A percentile compares a stretch with the other conserved stretches of the same genome.
phyloP scores from a whole-genome alignment of 2,797 vertebrate genomes.

The Mareca penelope region DNA sequence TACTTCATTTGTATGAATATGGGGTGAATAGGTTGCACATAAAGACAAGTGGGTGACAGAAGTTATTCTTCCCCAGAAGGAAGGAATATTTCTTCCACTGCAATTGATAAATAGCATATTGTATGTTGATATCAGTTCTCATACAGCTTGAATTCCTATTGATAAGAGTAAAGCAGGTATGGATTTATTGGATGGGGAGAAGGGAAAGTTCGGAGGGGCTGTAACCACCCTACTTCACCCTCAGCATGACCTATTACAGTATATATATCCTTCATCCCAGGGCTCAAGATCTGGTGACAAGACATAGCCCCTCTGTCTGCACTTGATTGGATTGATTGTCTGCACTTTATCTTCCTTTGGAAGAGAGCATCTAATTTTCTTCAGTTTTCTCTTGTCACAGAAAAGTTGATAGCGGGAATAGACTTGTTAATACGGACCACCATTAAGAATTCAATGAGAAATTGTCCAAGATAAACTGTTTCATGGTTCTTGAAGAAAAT shows the following conservation, averaged over 20 bases:
- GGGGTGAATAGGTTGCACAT: not conserved
- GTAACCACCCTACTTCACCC: not conserved
- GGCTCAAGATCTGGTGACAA: not conserved
- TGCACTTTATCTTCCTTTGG: not conserved
- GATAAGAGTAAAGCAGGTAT: not conserved
- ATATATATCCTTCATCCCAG: accelerated
- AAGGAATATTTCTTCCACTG: not conserved
- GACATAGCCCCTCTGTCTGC: not conserved
- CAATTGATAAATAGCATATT: not conserved
- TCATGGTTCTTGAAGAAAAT: not conserved
- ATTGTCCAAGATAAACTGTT: not conserved
- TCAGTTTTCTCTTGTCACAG: not conserved
- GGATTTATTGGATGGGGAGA: not conserved
- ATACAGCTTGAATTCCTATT: not conserved
- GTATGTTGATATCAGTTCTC: not conserved
- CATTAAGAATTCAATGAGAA: not conserved
- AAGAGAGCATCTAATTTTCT: not conserved
- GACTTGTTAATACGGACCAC: not conserved
- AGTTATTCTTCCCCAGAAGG: not conserved
- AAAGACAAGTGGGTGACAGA: not conserved
- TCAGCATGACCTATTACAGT: not conserved
- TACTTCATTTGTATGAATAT: not conserved
- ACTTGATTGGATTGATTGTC: not conserved
- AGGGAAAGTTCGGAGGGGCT: not conserved
- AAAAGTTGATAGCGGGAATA: not conserved